phyloP scores from a whole-genome alignment of 2,888 invertebrate species.

The Disparrhopalites patrizii region DNA sequence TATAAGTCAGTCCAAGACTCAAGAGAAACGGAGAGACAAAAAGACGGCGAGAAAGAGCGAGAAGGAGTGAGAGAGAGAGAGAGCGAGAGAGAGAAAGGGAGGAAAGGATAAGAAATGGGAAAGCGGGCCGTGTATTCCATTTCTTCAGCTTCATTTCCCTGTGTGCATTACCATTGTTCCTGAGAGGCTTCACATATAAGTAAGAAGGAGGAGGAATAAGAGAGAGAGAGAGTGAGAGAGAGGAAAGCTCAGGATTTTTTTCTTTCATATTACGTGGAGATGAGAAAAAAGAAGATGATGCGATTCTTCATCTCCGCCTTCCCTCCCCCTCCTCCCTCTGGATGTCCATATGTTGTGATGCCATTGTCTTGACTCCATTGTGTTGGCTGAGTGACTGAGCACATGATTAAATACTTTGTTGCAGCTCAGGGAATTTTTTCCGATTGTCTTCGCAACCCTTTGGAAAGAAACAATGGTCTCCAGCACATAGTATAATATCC shows the following conservation, averaged over 20 bases:
- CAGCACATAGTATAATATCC: background rate
- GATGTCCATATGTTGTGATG: slow-evolving; percentile 27
- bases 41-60: background rate
- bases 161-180: no score
- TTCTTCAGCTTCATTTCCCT: no score
- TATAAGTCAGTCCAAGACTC: background rate
- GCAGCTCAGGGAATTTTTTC: slow-evolving; percentile 10
- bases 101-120: slow-evolving; percentile 7
- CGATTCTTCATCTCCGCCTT: no score
- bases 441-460: background rate
- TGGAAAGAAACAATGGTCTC: slow-evolving; percentile 11
- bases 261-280: no score
- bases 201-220: background rate
- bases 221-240: slow-evolving; percentile 1
- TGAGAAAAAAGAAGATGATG: slow-evolving; percentile 6
- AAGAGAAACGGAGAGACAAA: background rate
- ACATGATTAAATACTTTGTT: slow-evolving; percentile 29
- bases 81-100: slow-evolving; percentile 2
- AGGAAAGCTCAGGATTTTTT: no score
- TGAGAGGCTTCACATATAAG: background rate
- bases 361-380: slow-evolving; percentile 26
- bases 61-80: background rate
- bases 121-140: no score
- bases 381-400: slow-evolving; percentile 22
- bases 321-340: background rate